Evolutionary conservation across 2,888 invertebrate genomes (phyloP).

Genomic region (Chorisops tibialis): DNA sequence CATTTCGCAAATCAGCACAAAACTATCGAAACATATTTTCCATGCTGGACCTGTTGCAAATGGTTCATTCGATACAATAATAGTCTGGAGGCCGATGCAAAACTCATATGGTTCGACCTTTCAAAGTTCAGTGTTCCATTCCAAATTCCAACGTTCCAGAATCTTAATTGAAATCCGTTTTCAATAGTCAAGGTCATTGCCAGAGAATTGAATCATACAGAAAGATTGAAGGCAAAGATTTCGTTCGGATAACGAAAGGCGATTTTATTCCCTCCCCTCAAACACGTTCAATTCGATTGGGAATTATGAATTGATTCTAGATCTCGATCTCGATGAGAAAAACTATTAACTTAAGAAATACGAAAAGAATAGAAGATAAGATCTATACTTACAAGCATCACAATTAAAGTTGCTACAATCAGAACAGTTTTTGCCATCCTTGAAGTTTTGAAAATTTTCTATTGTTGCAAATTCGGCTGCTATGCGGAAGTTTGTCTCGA

Average conservation of each 20-base stretch:
- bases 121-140: too few relatives aligned
- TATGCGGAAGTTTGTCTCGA: constrained; percentile 12
- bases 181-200: constrained; percentile 8
- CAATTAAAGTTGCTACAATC: constrained; percentile 18
- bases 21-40: too few relatives aligned
- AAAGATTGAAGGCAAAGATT: too few relatives aligned
- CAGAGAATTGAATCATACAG: neutral
- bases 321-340: neutral
- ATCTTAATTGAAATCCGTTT: neutral
- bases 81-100: too few relatives aligned
- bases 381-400: constrained; percentile 28
- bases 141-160: neutral
- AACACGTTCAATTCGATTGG: neutral
- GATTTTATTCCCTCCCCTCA: too few relatives aligned
- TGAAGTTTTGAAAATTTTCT: constrained; percentile 17
- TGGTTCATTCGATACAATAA: too few relatives aligned
- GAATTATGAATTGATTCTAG: neutral
- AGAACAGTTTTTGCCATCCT: constrained; percentile 30
- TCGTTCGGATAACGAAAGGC: too few relatives aligned
- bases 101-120: too few relatives aligned
- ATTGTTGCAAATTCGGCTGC: constrained; percentile 4
- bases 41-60: too few relatives aligned
- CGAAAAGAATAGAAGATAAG: constrained; percentile 2
- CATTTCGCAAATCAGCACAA: too few relatives aligned
- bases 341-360: too few relatives aligned